A percentile compares a stretch with the other conserved stretches of the same genome.
Evolutionary conservation across 2,113 vertebrate species (phyloP).

Genomic region (Rhipidura dahli): DNA sequence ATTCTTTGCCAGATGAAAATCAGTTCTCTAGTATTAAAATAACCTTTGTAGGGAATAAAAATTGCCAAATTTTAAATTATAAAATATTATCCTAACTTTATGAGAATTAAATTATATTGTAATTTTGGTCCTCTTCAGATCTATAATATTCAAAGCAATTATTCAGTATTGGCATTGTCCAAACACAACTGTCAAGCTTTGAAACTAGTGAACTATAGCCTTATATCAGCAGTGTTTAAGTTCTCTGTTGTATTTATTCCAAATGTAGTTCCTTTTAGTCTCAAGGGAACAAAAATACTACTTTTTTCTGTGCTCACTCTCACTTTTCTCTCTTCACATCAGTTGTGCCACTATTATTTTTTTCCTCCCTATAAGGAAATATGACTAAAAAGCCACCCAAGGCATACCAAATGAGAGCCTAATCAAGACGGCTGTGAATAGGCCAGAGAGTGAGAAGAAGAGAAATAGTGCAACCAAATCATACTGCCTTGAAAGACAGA

Average conservation of each 20-base stretch:
- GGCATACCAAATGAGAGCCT: not conserved
- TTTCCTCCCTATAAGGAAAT: not conserved
- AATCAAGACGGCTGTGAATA: not conserved
- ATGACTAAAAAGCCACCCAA: not conserved
- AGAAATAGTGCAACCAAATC: not conserved
- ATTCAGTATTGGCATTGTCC: rapidly evolving
- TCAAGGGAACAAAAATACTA: not conserved
- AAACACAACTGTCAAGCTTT: not conserved
- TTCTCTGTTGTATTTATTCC: not conserved
- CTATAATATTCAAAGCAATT: not conserved
- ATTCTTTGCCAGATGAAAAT: not conserved
- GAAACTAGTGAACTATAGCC: not conserved
- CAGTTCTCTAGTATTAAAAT: not conserved
- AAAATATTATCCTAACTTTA: not conserved
- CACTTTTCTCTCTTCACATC: not conserved
- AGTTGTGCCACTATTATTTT: not conserved
- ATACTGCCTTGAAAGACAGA: not conserved
- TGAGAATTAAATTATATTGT: not conserved
- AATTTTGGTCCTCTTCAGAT: not conserved
- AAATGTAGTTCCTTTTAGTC: not conserved
- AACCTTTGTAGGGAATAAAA: not conserved
- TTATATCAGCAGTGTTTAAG: not conserved
- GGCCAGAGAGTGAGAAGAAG: too few species aligned
- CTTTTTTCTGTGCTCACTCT: not conserved
- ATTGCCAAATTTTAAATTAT: not conserved